These are phyloP conservation scores for Herminia tarsipennalis DNA, from an alignment of 2,888 invertebrate genomes.

Conservation along the genomic window DNA sequence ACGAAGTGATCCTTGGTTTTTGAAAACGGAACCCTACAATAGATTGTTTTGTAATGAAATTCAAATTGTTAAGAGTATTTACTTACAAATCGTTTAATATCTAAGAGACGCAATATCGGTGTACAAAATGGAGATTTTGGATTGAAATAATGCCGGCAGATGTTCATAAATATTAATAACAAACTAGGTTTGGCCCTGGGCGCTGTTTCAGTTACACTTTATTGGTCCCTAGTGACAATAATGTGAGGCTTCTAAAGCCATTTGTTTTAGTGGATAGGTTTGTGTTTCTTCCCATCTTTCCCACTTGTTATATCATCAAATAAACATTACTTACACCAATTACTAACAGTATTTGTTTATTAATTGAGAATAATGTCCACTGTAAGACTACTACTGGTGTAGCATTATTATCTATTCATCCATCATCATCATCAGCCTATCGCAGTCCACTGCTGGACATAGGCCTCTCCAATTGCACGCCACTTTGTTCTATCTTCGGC, in stretches of 20 bases:
- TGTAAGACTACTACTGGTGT: too few relatives aligned
- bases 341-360: too few relatives aligned
- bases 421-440: too few relatives aligned
- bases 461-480: too few relatives aligned
- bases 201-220: conserved; percentile 25
- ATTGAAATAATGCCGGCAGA: conserved; percentile 46
- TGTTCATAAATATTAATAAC: conserved; percentile 51
- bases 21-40: too few relatives aligned
- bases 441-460: too few relatives aligned
- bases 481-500: too few relatives aligned
- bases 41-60: conserved; percentile 48
- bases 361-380: too few relatives aligned
- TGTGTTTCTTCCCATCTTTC: conserved; percentile 12
- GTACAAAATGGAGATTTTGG: conserved; percentile 41
- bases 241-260: conserved; percentile 20
- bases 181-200: conserved; percentile 21
- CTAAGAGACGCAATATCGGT: conserved; percentile 46
- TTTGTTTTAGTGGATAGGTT: conserved; percentile 14
- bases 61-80: conserved; percentile 45
- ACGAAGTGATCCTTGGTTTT: too few relatives aligned
- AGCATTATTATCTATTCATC: too few relatives aligned
- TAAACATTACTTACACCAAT: too few relatives aligned
- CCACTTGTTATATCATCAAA: conserved; percentile 2
- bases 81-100: conserved; percentile 52
- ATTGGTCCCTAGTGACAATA: conserved; percentile 31